phyloP scores from a whole-genome alignment of 2,797 vertebrate species.

The Myiothlypis chrysogaster region DNA sequence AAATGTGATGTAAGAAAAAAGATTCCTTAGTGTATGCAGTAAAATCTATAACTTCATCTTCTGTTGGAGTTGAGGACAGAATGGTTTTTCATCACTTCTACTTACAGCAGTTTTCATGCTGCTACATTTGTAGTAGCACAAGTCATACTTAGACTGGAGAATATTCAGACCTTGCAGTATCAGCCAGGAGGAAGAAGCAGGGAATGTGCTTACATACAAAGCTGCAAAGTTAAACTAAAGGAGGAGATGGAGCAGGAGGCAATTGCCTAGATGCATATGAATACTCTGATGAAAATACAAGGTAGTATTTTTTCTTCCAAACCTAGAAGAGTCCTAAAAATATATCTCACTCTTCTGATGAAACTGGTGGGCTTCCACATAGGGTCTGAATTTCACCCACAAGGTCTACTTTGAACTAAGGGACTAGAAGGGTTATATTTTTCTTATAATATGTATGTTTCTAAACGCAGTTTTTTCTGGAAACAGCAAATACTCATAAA shows the following conservation, averaged over 20 bases:
- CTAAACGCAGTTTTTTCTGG: not conserved
- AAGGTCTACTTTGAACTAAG: not conserved
- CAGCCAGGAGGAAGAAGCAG: not conserved
- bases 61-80: not conserved
- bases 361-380: not conserved
- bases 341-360: not conserved
- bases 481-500: not conserved
- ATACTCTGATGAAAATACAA: not conserved
- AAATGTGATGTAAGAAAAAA: not conserved
- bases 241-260: not conserved
- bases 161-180: not conserved
- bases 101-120: not conserved
- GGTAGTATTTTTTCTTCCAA: not conserved
- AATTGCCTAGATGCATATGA: not conserved
- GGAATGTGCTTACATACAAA: not conserved
- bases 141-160: not conserved
- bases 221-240: not conserved
- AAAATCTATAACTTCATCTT: not conserved
- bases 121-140: not conserved
- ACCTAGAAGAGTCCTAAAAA: not conserved
- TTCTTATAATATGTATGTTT: not conserved
- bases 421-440: not conserved
- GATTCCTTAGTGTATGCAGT: not conserved
- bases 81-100: not conserved
- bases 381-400: not conserved